phyloP scores from a whole-genome alignment of 2,113 vertebrate species.

The Vicugna pacos region DNA sequence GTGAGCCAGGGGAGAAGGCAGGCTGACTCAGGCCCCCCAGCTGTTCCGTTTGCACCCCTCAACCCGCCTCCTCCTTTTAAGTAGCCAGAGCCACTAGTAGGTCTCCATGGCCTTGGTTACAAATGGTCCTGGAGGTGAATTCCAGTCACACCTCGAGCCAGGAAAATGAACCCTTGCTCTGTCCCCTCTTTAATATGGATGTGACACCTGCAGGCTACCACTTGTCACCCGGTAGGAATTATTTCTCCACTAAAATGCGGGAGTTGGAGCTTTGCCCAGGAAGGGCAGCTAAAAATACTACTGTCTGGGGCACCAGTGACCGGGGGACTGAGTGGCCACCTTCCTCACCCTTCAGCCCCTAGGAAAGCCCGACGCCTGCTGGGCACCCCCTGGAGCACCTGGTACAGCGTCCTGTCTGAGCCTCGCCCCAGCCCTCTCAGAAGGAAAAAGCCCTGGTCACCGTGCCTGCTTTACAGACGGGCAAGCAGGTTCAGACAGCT shows the following conservation, averaged over 20 bases:
- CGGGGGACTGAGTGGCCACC: not conserved
- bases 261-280: conserved; percentile 51
- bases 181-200: conserved; percentile 69
- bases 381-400: not conserved
- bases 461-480: not conserved
- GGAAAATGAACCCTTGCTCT: conserved; percentile 65
- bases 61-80: not conserved
- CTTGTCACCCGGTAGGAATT: conserved; percentile 67
- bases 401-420: not conserved
- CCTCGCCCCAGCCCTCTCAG: not conserved
- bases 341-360: not conserved
- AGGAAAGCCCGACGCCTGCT: not conserved
- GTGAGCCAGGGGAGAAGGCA: not conserved
- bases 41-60: too few species aligned
- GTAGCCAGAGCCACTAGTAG: conserved; percentile 37
- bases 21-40: too few species aligned
- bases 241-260: conserved; percentile 78
- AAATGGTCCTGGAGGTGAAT: conserved; percentile 26
- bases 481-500: not conserved
- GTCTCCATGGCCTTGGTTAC: conserved; percentile 52
- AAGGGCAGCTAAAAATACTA: conserved; percentile 79
- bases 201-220: conserved; percentile 73
- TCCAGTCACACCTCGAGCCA: conserved; percentile 41
- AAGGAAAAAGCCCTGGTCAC: not conserved
- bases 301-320: not conserved